phyloP scores from a whole-genome alignment of 2,888 invertebrate species.

The Mythimna pallens region DNA sequence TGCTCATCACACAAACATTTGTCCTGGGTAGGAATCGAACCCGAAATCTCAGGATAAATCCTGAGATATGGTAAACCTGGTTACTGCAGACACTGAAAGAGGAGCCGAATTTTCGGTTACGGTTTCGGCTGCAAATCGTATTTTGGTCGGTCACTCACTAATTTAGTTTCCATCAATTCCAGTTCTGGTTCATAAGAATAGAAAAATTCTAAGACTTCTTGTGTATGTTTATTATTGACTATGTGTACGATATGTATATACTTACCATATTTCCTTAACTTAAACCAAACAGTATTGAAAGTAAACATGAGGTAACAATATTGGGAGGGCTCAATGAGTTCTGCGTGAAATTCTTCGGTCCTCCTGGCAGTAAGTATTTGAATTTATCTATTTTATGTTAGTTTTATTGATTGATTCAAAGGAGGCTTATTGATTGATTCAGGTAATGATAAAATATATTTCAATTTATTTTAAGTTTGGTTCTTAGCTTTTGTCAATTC shows the following conservation, averaged over 20 bases:
- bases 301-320: conserved; percentile 99
- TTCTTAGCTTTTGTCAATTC: too few relatives aligned
- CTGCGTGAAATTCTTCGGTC: conserved; percentile 99
- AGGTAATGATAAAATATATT: not conserved
- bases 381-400: not conserved
- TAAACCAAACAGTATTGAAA: conserved; percentile 95
- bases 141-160: too few relatives aligned
- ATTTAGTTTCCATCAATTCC: too few relatives aligned
- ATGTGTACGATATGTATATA: not conserved
- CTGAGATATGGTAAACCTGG: too few relatives aligned
- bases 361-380: conserved; percentile 96
- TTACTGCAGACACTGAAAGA: too few relatives aligned
- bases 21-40: too few relatives aligned
- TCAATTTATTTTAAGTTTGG: too few relatives aligned
- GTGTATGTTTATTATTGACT: not conserved
- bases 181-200: too few relatives aligned
- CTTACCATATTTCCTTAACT: conserved; percentile 59
- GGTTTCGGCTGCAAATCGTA: too few relatives aligned
- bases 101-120: too few relatives aligned
- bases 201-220: not conserved
- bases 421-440: not conserved
- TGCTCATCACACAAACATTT: too few relatives aligned
- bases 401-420: conserved; percentile 14
- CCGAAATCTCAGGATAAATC: too few relatives aligned
- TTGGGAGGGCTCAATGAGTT: conserved; percentile 99